Conservation (phyloP, 2,888 invertebrate genomes). For the Dryobota labecula region DNA sequence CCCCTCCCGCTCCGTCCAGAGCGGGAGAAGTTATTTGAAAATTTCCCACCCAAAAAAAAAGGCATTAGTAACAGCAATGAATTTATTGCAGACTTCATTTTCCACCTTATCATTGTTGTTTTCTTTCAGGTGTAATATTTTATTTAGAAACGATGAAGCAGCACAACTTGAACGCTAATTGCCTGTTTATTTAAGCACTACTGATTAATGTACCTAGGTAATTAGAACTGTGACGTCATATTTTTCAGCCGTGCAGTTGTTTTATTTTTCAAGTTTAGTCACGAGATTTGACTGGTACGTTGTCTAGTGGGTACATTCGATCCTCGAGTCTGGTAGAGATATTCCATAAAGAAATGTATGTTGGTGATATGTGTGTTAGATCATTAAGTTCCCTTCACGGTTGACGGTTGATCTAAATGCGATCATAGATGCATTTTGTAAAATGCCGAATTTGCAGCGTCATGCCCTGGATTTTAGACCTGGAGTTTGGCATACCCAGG, state of each 20-base stretch:
- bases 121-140: not conserved
- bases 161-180: constrained; percentile 10
- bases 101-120: constrained; percentile 3
- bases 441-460: constrained; percentile 66
- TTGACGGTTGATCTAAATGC: constrained; percentile 78
- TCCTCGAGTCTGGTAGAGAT: not conserved
- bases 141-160: not conserved
- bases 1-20: no score
- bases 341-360: not conserved
- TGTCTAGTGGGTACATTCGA: not conserved
- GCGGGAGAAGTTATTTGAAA: no score
- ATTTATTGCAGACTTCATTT: not conserved
- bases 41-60: no score
- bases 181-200: not conserved
- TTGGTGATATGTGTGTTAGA: no score
- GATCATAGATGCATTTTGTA: constrained; percentile 81
- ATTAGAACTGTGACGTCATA: not conserved
- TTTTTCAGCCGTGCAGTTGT: not conserved
- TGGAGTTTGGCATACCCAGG: constrained; percentile 80
- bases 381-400: no score
- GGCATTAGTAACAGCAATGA: not conserved
- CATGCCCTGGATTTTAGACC: constrained; percentile 80
- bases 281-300: not conserved
- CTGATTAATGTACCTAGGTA: not conserved
- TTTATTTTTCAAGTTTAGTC: not conserved